phyloP scores from a whole-genome alignment of 2,888 invertebrate genomes.

The Plagodis dolabraria region DNA sequence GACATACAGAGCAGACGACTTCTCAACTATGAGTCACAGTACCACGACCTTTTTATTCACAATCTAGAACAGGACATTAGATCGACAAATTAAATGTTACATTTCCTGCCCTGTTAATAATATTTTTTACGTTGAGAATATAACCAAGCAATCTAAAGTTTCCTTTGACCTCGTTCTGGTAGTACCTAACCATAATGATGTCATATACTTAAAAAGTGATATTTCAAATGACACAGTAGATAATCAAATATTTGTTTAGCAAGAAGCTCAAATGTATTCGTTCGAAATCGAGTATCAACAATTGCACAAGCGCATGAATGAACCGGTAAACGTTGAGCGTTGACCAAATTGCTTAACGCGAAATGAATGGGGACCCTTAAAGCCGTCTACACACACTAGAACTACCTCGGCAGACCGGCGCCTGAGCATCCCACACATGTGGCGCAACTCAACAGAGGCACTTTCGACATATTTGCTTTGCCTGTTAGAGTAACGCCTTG shows the following conservation, averaged over 20 bases:
- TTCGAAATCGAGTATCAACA: slow-evolving; percentile 57
- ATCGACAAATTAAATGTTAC: slow-evolving; percentile 38
- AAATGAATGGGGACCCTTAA: slow-evolving; percentile 79
- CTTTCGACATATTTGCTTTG: slow-evolving; percentile 79
- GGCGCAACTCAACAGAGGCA: slow-evolving; percentile 82
- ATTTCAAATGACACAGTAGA: slow-evolving; percentile 22
- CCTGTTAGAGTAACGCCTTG: slow-evolving; percentile 69
- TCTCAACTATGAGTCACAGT: slow-evolving; percentile 66
- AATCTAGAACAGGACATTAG: slow-evolving; percentile 50
- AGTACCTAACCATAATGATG: slow-evolving; percentile 25
- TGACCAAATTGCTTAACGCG: slow-evolving; percentile 81
- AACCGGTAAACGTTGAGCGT: slow-evolving; percentile 75
- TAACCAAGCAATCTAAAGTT: slow-evolving; percentile 20
- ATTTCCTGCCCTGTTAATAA: slow-evolving; percentile 42
- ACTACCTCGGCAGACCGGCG: slow-evolving; percentile 63
- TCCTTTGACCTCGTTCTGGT: slow-evolving; percentile 45
- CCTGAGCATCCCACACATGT: slow-evolving; percentile 81
- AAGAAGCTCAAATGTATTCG: slow-evolving; percentile 47
- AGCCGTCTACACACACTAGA: slow-evolving; percentile 65
- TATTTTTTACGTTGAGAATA: slow-evolving; percentile 29
- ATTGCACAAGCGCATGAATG: slow-evolving; percentile 77
- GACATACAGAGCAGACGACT: slow-evolving; percentile 58
- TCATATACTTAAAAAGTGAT: slow-evolving; percentile 29
- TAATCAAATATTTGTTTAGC: slow-evolving; percentile 37
- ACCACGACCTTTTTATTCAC: slow-evolving; percentile 50